Evolutionary conservation across 2,888 invertebrate species (phyloP).

Genomic region (Dione juno): DNA sequence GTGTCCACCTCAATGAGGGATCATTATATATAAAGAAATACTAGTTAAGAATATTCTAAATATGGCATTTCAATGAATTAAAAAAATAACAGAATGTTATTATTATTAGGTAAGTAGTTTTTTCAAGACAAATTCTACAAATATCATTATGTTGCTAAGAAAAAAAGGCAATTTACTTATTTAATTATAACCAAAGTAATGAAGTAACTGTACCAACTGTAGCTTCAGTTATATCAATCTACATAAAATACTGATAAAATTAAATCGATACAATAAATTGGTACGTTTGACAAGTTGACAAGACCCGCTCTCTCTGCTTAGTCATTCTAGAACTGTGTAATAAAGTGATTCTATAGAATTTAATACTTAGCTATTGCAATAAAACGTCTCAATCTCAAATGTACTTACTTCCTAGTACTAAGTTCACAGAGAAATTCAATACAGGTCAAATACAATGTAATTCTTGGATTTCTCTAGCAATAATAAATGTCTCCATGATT

Average conservation of each 20-base stretch:
- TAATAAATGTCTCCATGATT: constrained; percentile 8
- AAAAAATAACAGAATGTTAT: too few species aligned
- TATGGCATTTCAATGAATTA: too few species aligned
- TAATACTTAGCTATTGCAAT: not conserved
- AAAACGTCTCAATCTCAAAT: constrained; percentile 18
- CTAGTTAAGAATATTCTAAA: too few species aligned
- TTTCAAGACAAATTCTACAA: too few species aligned
- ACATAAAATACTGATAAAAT: not conserved
- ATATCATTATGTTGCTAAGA: too few species aligned
- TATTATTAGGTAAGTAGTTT: too few species aligned
- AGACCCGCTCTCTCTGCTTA: not conserved
- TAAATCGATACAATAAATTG: not conserved
- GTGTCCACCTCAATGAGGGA: too few species aligned
- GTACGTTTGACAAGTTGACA: not conserved
- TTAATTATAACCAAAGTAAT: too few species aligned
- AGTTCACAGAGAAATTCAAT: constrained; percentile 10
- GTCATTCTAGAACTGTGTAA: not conserved
- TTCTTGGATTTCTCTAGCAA: constrained; percentile 4
- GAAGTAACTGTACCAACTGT: not conserved
- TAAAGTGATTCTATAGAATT: constrained; percentile 10
- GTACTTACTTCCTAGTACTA: not conserved
- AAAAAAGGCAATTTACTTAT: too few species aligned
- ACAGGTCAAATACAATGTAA: constrained; percentile 10
- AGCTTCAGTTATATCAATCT: not conserved
- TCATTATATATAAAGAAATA: too few species aligned